These are phyloP conservation scores for Danio tinwini DNA, from an alignment of 2,797 vertebrate genomes.

Conservation along the genomic window DNA sequence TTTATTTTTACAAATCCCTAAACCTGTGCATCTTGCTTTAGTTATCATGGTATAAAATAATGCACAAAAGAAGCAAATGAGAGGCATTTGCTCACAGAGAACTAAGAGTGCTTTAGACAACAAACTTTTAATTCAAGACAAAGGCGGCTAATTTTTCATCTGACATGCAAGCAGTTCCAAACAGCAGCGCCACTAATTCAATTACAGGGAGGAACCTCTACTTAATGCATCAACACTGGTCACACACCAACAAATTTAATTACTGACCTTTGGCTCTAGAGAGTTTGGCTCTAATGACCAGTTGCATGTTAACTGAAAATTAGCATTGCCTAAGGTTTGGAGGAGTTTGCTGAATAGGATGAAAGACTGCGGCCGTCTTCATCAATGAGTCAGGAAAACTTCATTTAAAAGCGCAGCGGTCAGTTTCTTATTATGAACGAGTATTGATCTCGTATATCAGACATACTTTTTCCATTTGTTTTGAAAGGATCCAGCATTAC, in stretches of 20 bases:
- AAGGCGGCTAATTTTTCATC: constrained; percentile 72
- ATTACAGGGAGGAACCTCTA: constrained; percentile 73
- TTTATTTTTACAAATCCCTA: no score
- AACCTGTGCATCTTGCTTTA: constrained; percentile 3
- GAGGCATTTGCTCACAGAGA: constrained; percentile 29
- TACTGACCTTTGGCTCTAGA: constrained; percentile 80
- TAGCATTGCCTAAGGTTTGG: constrained; percentile 67
- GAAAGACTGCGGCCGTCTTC: constrained; percentile 34
- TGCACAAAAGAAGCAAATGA: neutral
- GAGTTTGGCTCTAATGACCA: constrained; percentile 77
- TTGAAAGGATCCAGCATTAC: constrained; percentile 63
- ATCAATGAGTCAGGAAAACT: constrained; percentile 63
- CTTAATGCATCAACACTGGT: constrained; percentile 74
- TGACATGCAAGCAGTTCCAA: constrained; percentile 67
- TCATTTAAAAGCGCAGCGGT: constrained; percentile 67
- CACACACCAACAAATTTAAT: constrained; percentile 79
- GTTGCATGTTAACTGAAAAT: constrained; percentile 82
- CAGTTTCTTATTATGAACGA: constrained; percentile 74
- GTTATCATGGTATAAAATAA: neutral
- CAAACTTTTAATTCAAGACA: constrained; percentile 65
- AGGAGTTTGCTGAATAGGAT: constrained; percentile 49
- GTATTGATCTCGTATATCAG: constrained; percentile 76
- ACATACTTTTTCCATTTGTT: constrained; percentile 58
- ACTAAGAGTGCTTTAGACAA: constrained; percentile 63
- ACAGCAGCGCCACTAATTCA: constrained; percentile 68